Evolutionary conservation across 2,888 invertebrate species (phyloP).

Genomic region (Eupelmus urozonus): DNA sequence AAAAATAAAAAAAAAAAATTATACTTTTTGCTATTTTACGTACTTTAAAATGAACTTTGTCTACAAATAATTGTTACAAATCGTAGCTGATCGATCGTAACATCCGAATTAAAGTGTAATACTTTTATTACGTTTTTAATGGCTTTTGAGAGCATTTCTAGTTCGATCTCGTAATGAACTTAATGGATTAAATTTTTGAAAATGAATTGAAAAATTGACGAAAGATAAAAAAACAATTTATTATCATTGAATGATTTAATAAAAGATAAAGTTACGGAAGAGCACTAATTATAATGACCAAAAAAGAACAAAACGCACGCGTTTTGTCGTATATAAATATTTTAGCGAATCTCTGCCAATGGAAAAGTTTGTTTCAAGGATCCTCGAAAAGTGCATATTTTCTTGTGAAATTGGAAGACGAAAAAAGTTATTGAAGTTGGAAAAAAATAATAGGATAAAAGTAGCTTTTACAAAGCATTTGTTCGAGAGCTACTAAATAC

Average conservation of each 20-base stretch:
- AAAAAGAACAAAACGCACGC: conserved; percentile 21
- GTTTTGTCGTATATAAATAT: conserved; percentile 14
- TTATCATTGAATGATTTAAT: conserved; percentile 1
- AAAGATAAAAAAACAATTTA: conserved; percentile 6
- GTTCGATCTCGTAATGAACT: conserved; percentile 55
- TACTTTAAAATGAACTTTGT: conserved; percentile 39
- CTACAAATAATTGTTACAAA: conserved; percentile 52
- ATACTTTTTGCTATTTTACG: conserved; percentile 48
- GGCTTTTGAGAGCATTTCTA: conserved; percentile 39
- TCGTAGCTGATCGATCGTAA: conserved; percentile 44
- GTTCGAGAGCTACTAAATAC: neutral
- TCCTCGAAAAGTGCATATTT: neutral
- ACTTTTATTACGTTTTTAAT: conserved; percentile 56
- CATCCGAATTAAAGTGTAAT: conserved; percentile 51
- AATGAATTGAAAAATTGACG: conserved; percentile 10
- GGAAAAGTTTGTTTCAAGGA: conserved; percentile 12
- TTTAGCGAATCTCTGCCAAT: neutral
- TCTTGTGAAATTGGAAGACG: neutral
- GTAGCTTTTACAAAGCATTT: conserved; percentile 5
- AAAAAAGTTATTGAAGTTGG: neutral
- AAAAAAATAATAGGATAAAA: conserved; percentile 9
- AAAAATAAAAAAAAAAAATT: conserved; percentile 32
- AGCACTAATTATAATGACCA: conserved; percentile 33
- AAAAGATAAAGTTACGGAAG: conserved; percentile 11
- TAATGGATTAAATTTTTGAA: conserved; percentile 27